Conservation (phyloP, 1,140 invertebrate species). For the Drosophila sturtevanti region DNA sequence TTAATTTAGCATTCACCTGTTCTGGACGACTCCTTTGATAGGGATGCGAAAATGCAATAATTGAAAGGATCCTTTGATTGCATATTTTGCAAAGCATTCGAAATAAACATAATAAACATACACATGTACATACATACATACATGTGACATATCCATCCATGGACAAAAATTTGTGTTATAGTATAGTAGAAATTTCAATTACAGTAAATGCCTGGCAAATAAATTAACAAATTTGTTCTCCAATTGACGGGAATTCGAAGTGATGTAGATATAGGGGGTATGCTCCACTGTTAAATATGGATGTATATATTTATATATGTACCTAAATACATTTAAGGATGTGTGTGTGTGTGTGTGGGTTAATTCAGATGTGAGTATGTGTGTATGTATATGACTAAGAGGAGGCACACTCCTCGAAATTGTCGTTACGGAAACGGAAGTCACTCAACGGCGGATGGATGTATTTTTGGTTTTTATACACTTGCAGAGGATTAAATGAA, state of each 20-base stretch:
- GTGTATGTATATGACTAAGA: not conserved
- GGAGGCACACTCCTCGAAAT: constrained; percentile 13
- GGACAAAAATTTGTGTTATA: too few species aligned
- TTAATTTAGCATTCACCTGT: not conserved
- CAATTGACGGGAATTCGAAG: constrained; percentile 52
- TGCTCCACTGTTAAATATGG: not conserved
- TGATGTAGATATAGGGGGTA: not conserved
- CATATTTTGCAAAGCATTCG: constrained; percentile 27
- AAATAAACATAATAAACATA: constrained; percentile 18
- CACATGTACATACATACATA: not conserved
- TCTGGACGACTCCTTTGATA: too few species aligned
- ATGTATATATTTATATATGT: not conserved
- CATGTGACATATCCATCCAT: too few species aligned
- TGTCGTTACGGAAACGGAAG: constrained; percentile 66
- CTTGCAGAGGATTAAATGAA: too few species aligned
- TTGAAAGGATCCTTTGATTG: constrained; percentile 16
- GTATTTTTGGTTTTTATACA: constrained; percentile 8
- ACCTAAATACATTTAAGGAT: not conserved
- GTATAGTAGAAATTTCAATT: not conserved
- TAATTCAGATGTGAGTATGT: not conserved
- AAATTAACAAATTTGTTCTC: constrained; percentile 60
- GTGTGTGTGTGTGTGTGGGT: not conserved
- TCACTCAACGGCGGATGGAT: constrained; percentile 57
- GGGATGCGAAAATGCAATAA: constrained; percentile 10
- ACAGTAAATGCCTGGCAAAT: constrained; percentile 21